Evolutionary conservation across 2,113 vertebrate genomes (phyloP).

Genomic region (human): GRCh38 chr18:74926001-74926500

Average conservation of each 20-base stretch:
- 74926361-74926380: too few relatives aligned
- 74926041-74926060: slow-evolving; percentile 1
- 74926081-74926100: slow-evolving; percentile 20
- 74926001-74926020: slow-evolving; percentile 70
- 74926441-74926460: not conserved
- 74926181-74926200: fast-evolving
- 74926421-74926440: not conserved
- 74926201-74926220: not conserved
- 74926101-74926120: slow-evolving; percentile 15
- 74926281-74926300: fast-evolving
- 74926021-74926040: slow-evolving; percentile 72
- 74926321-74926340: not conserved
- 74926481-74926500: not conserved
- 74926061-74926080: not conserved
- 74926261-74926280: not conserved
- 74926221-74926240: not conserved
- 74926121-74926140: not conserved
- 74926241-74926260: too few relatives aligned
- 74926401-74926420: not conserved
- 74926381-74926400: not conserved
- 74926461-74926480: not conserved
- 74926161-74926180: fast-evolving
- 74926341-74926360: too few relatives aligned
- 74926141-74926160: not conserved
- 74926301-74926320: not conserved